Percentiles rank a stretch among this genome's conserved stretches.
Evolutionary conservation across 1,140 invertebrate species (phyloP).

Genomic region (Trinorchestia longiramus): DNA sequence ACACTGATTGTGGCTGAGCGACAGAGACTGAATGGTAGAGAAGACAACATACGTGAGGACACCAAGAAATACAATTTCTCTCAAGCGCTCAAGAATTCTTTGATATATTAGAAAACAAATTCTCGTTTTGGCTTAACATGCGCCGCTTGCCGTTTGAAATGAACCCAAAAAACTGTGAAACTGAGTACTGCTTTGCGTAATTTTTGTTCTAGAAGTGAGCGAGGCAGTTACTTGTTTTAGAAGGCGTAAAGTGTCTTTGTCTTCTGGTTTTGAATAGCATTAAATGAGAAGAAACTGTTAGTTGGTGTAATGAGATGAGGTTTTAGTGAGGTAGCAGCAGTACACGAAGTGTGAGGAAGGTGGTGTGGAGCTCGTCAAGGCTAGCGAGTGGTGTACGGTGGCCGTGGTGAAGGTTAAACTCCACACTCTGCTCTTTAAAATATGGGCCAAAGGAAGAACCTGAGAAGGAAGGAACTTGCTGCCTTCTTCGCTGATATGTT

Average conservation of each 20-base stretch:
- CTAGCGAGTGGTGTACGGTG: constrained; percentile 4
- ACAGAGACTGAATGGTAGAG: neutral
- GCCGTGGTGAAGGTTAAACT: neutral
- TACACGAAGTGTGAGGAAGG: neutral
- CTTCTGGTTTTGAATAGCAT: neutral
- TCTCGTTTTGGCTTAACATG: neutral
- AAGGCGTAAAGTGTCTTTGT: neutral
- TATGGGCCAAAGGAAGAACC: neutral
- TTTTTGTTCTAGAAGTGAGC: neutral
- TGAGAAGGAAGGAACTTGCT: neutral
- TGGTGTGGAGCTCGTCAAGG: neutral
- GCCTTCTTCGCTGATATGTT: neutral
- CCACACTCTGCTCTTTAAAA: neutral
- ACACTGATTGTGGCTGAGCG: neutral
- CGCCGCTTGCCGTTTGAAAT: neutral
- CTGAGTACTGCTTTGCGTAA: neutral
- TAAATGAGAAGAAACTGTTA: neutral
- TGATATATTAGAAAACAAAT: neutral
- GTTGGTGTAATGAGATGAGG: neutral
- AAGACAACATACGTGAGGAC: neutral
- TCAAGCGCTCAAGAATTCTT: neutral
- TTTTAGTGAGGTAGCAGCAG: neutral
- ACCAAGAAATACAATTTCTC: neutral
- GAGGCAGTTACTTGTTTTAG: neutral
- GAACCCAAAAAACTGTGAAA: neutral